These are phyloP conservation scores for Kryptolebias ocellatus DNA, from an alignment of 2,797 vertebrate species.

Conservation along the genomic window DNA sequence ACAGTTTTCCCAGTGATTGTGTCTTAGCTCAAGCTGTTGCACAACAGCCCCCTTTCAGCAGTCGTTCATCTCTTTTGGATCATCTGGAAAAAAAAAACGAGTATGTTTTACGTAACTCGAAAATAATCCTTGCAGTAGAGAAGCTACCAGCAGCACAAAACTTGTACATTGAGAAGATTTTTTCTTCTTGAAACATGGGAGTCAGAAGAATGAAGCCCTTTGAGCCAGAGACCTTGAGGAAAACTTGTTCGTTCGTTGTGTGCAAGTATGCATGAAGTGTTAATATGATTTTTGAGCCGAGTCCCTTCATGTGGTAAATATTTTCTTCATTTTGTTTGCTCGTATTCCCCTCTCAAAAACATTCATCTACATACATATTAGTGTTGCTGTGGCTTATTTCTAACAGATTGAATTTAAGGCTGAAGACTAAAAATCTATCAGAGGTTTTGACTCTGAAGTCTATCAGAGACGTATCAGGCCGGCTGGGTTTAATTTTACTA, in stretches of 20 bases:
- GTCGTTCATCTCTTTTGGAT: slow-evolving; percentile 44
- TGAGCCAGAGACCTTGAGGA: background rate
- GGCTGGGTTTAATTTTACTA: slow-evolving; percentile 24
- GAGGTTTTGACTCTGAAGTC: slow-evolving; percentile 33
- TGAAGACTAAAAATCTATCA: slow-evolving; percentile 29
- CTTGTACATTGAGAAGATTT: too few species aligned
- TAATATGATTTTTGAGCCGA: background rate
- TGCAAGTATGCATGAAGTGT: background rate
- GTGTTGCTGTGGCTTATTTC: slow-evolving; percentile 23
- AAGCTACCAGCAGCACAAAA: slow-evolving; percentile 17
- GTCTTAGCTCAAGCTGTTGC: slow-evolving; percentile 18
- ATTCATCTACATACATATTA: slow-evolving; percentile 4
- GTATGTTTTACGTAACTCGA: slow-evolving; percentile 38
- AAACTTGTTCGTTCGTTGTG: background rate
- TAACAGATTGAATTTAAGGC: slow-evolving; percentile 26
- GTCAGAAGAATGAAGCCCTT: too few species aligned
- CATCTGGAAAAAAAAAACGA: slow-evolving; percentile 48
- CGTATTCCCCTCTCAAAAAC: background rate
- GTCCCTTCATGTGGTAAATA: background rate
- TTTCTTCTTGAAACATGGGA: background rate
- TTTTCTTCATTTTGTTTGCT: too few species aligned
- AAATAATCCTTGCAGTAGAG: slow-evolving; percentile 23
- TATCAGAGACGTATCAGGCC: slow-evolving; percentile 25
- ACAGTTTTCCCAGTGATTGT: background rate
- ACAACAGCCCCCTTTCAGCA: slow-evolving; percentile 36